Evolutionary conservation across 2,888 invertebrate genomes (phyloP), one percentile per base, ranked within the genome.

Genomic region (Megaustenia siamemsis): DNA sequence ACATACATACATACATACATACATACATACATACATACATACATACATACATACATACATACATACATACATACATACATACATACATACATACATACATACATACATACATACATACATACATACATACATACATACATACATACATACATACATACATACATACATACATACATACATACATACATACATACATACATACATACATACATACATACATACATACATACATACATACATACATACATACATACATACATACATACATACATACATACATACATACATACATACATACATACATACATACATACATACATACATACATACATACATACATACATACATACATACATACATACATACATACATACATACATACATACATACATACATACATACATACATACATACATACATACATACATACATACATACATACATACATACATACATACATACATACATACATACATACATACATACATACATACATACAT

Each of bases 381-480:
- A 40, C 40, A 45, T 12, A 40, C 24, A 69, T 71, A 43, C 40
- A 45, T 28, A 40, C 40, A 43, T 56, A 56, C 18, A 32, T 32
- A 56, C 18, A 32, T 43, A 56, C 35, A 32, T 43, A 32, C 18
- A 56, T 43, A 32, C 35, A 21, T 32, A 32, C 35, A 56, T 56
- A 32, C 12, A n/a, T 28, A 56, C 43, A 24, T 40, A 43, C 43
- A n/a, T 40, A 73, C 43, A 73, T 24, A 73, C 43, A 68, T 40
- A 45, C 43, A 73, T 40, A 73, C 43, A n/a, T 40, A 73, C n/a
- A 73, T 18, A 73, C 12, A 73, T 12, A 73, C n/a, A 73, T 40
- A 73, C n/a, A 73, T 40, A 73, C n/a, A 73, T 40, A 73, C 24
- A 43, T 10, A 43, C 12, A 73, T 40, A 43, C 38, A 49, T 28